Conservation (phyloP, 2,888 invertebrate genomes). For the Meteorus colon region DNA sequence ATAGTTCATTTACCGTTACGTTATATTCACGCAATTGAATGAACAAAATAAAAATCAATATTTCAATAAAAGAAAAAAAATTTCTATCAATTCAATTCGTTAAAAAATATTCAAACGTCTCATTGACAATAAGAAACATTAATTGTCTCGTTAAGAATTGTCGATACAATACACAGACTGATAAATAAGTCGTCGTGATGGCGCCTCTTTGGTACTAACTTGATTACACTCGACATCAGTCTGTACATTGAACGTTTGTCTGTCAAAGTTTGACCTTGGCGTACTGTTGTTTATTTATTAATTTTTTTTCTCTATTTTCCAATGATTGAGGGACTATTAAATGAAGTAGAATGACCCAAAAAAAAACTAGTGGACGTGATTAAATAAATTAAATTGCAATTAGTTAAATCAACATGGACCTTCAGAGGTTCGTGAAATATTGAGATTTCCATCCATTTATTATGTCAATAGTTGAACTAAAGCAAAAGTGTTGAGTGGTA, state of each 20-base stretch:
- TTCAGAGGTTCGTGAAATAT: background rate
- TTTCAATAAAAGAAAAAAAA: background rate
- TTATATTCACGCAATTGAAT: background rate
- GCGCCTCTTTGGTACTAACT: constrained; percentile 30
- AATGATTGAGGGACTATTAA: background rate
- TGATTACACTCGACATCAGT: constrained; percentile 31
- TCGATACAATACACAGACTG: background rate
- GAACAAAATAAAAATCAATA: background rate
- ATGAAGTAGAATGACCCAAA: background rate
- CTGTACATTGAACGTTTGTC: constrained; percentile 20
- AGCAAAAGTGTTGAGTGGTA: background rate
- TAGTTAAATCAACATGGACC: background rate
- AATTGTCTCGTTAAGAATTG: background rate
- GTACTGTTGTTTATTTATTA: background rate
- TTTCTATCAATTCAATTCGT: background rate
- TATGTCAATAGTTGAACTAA: background rate
- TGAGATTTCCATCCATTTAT: background rate
- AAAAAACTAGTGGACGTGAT: background rate
- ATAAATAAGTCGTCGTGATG: constrained; percentile 16
- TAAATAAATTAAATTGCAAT: constrained; percentile 13
- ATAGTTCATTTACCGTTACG: background rate
- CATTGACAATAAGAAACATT: background rate
- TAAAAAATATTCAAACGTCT: background rate
- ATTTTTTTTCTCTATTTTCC: constrained; percentile 21
- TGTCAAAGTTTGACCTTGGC: constrained; percentile 11